Evolutionary conservation across 2,888 invertebrate genomes (phyloP).

Genomic region (Brenthis hecate): DNA sequence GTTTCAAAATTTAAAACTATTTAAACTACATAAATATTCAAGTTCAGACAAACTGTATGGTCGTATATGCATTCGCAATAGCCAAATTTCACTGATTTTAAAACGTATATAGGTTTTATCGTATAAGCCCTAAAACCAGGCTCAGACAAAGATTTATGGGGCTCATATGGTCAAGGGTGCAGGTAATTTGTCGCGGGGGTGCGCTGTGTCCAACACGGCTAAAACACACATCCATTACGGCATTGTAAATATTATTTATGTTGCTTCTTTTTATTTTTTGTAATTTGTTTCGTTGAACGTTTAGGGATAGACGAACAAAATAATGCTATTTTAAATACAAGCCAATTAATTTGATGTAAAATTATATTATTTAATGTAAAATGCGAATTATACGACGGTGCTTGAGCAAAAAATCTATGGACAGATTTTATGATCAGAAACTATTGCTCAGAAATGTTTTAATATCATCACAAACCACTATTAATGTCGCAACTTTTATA

Average conservation of each 20-base stretch:
- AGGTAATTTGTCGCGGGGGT: conserved; percentile 62
- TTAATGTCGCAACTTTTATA: conserved; percentile 26
- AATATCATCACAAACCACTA: not conserved
- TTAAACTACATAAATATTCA: no score
- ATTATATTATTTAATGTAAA: conserved; percentile 9
- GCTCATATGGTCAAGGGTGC: conserved; percentile 71
- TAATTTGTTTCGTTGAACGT: not conserved
- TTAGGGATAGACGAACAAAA: no score
- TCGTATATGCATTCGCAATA: not conserved
- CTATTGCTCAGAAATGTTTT: not conserved
- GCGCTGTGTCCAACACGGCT: conserved; percentile 40
- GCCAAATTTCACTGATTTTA: conserved; percentile 14
- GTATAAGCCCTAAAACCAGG: conserved; percentile 41
- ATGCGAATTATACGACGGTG: no score
- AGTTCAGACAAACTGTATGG: no score
- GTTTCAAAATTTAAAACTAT: no score
- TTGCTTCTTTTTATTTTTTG: not conserved
- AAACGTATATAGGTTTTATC: conserved; percentile 28
- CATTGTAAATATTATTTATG: conserved; percentile 7
- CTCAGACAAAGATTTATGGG: conserved; percentile 67
- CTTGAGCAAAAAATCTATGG: no score
- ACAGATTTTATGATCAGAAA: no score
- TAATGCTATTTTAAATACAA: no score
- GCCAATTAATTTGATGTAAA: conserved; percentile 15
- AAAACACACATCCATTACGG: conserved; percentile 28